Base-by-base conservation (phyloP, 2,888 invertebrate genomes). In the Tromatobia lineatoria region DNA sequence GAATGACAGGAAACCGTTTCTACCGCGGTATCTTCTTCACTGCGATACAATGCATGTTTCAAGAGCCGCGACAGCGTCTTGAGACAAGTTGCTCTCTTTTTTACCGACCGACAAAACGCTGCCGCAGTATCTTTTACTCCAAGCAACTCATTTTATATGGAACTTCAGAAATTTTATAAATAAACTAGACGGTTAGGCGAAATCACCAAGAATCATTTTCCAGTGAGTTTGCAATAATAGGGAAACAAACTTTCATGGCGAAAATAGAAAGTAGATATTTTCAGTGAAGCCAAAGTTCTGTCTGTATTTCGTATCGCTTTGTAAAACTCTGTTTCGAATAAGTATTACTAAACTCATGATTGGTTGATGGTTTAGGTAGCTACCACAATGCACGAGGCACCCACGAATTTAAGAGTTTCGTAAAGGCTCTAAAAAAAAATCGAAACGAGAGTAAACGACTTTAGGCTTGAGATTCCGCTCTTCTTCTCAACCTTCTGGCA, bases 381-480 rank as follows among this genome's bases (percentile, higher is more conserved):
- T 29, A 23, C 69, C 11, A 52, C 50, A 20, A 20, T 54, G 20
- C 38, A 20, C 20, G 0, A 20, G 13, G 54, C 38, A 20, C 38
- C 54, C 29, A 23, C 38, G 54, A 23, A 38, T 54, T 38, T 38
- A 34, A 20, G 23, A 38, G 20, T n/a, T 57, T 23, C 52, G 34
- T 54, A 23, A 57, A 34, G 42, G 54, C 20, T 66, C 64, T 38
- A 15, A 18, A 50, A 18, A n/a, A 50, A 23, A 45, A 20, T 23
- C 25, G 6, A 15, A 8, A 38, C 61, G 18, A 38, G 61, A 34
- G 45, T 34, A 47, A 70, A 57, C 47, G 15, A 57, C 20, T 8
- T 54, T 47, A 70, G 38, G 34, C 47, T 15, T 18, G 23, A 34
- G 47, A 73, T 73, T 71, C 66, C 66, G 64, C 47, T 50, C 23